Evolutionary conservation across 2,888 invertebrate species (phyloP).

Genomic region (Cheilosia soror): DNA sequence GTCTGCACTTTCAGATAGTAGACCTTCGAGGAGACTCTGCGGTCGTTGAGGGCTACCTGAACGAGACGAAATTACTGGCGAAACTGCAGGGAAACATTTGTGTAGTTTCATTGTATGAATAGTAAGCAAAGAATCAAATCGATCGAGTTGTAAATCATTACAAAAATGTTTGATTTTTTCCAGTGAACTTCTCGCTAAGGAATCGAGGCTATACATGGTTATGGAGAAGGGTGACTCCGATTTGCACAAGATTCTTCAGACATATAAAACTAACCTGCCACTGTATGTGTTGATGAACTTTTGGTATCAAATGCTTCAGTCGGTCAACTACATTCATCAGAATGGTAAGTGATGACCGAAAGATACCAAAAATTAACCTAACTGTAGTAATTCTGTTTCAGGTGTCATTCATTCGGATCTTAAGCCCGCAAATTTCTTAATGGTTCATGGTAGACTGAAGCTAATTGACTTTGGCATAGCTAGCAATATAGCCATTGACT

Average conservation of each 20-base stretch:
- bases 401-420: constrained; percentile 98
- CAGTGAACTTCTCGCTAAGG: constrained; percentile 89
- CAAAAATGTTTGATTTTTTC: constrained; percentile 30
- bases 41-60: constrained; percentile 91
- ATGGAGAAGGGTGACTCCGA: constrained; percentile 97
- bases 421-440: constrained; percentile 97
- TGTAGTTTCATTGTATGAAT: constrained; percentile 93
- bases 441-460: constrained; percentile 93
- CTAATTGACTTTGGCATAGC: constrained; percentile 99
- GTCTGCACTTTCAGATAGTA: constrained; percentile 87
- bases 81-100: constrained; percentile 92
- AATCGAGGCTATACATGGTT: constrained; percentile 91
- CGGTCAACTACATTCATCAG: constrained; percentile 95
- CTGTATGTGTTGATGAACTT: constrained; percentile 92
- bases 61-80: constrained; percentile 93
- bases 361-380: background rate
- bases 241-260: constrained; percentile 90
- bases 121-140: constrained; percentile 86
- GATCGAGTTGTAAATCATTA: background rate
- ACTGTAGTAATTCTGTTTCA: constrained; percentile 80
- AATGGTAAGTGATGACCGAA: constrained; percentile 85
- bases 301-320: constrained; percentile 97
- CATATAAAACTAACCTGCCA: constrained; percentile 86
- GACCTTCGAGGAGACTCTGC: constrained; percentile 90
- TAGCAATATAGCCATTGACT: constrained; percentile 92